These are phyloP conservation scores for Ciconia stormi DNA, from an alignment of 2,113 vertebrate species.

Conservation along the genomic window DNA sequence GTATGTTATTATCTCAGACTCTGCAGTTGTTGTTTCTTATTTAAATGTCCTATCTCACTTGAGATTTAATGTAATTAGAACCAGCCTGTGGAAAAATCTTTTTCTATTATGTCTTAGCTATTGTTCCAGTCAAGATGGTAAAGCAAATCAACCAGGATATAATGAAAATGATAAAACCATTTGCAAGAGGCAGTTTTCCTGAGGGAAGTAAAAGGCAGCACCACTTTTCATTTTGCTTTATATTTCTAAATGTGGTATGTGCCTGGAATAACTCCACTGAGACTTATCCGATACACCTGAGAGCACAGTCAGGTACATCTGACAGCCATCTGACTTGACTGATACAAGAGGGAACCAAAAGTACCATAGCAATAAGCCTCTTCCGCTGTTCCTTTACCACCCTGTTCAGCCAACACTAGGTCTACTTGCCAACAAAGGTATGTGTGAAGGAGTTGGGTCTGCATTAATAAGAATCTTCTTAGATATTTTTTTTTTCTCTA, in stretches of 20 bases:
- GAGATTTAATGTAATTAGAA: slow-evolving; percentile 63
- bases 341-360: neutral
- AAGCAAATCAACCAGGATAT: slow-evolving; percentile 58
- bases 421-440: neutral
- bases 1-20: slow-evolving; percentile 32
- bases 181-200: slow-evolving; percentile 29
- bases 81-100: slow-evolving; percentile 51
- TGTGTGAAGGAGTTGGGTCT: neutral
- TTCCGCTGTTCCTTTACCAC: neutral
- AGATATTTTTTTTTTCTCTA: accelerated
- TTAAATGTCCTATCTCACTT: slow-evolving; percentile 47
- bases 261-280: neutral
- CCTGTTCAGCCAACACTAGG: neutral
- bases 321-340: neutral
- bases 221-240: slow-evolving; percentile 5
- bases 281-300: neutral
- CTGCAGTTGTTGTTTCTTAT: slow-evolving; percentile 63
- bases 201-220: slow-evolving; percentile 28
- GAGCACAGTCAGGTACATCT: neutral
- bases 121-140: slow-evolving; percentile 57
- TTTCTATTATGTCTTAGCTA: slow-evolving; percentile 41
- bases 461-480: neutral
- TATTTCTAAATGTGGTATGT: neutral
- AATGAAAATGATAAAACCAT: slow-evolving; percentile 54
- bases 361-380: neutral